Evolutionary conservation across 2,797 vertebrate genomes (phyloP).

Genomic region (Parotocinclus haroldoi): DNA sequence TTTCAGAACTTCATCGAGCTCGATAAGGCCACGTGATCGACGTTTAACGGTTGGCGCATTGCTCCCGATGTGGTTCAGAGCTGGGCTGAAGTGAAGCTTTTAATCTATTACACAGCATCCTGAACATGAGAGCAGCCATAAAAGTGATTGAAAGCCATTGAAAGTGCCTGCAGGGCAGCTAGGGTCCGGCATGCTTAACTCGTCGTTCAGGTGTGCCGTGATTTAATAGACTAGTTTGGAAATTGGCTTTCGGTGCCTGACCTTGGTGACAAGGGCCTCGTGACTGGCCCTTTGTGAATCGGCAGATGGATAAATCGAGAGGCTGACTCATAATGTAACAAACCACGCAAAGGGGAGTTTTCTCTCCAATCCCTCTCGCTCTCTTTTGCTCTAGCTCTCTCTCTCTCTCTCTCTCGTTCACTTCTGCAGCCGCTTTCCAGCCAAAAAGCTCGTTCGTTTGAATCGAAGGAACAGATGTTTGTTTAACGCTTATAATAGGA

Average conservation of each 20-base stretch:
- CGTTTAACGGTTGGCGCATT: too few species aligned
- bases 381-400: neutral
- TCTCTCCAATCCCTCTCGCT: constrained; percentile 11
- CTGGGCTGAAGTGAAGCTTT: neutral
- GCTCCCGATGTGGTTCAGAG: too few species aligned
- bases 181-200: constrained; percentile 18
- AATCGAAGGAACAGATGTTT: constrained; percentile 32
- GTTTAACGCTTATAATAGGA: constrained; percentile 41
- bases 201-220: constrained; percentile 24
- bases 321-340: constrained; percentile 62
- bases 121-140: constrained; percentile 25
- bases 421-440: neutral
- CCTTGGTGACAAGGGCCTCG: constrained; percentile 50
- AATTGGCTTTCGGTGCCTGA: constrained; percentile 48
- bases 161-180: constrained; percentile 32
- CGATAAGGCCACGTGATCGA: too few species aligned
- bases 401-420: constrained; percentile 1
- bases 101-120: constrained; percentile 20
- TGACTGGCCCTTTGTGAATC: constrained; percentile 54
- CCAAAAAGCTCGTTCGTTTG: constrained; percentile 21
- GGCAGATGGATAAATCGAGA: constrained; percentile 58
- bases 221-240: constrained; percentile 32
- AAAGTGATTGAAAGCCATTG: constrained; percentile 39
- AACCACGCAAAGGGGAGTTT: constrained; percentile 56
- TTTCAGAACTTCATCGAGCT: too few species aligned